phyloP scores from a whole-genome alignment of 2,888 invertebrate genomes.

The Spicauda simplicius region DNA sequence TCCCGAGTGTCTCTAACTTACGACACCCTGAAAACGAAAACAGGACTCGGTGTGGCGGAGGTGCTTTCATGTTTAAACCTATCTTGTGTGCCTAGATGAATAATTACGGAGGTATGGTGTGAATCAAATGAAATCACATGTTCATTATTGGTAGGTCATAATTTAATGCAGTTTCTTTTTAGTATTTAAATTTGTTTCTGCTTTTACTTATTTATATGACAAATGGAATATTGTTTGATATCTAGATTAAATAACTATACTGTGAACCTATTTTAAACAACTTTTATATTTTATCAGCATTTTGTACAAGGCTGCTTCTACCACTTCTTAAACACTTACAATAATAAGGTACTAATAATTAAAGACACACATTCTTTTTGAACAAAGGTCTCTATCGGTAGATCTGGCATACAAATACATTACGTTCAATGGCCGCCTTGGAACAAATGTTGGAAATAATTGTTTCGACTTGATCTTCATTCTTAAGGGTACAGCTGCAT shows the following conservation, averaged over 20 bases:
- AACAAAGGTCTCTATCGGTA: slow-evolving; percentile 13
- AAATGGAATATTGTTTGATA: slow-evolving; percentile 84
- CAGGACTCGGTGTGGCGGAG: too few species aligned
- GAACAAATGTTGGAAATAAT: not conserved
- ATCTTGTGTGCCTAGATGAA: not conserved
- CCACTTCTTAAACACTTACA: slow-evolving; percentile 57
- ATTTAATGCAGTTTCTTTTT: slow-evolving; percentile 83
- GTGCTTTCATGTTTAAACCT: not conserved
- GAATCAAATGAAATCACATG: slow-evolving; percentile 61
- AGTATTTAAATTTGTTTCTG: slow-evolving; percentile 80
- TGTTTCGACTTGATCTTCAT: not conserved
- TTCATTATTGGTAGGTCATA: slow-evolving; percentile 83
- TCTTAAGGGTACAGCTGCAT: slow-evolving; percentile 1
- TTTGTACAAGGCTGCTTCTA: slow-evolving; percentile 73
- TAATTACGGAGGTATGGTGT: slow-evolving; percentile 1
- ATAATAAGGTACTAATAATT: slow-evolving; percentile 62
- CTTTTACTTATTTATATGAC: slow-evolving; percentile 83
- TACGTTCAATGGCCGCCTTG: not conserved
- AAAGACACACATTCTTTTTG: slow-evolving; percentile 44
- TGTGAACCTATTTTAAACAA: slow-evolving; percentile 83
- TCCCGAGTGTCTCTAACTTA: too few species aligned
- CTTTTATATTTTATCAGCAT: slow-evolving; percentile 81
- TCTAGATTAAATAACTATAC: slow-evolving; percentile 81
- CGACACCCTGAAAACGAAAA: too few species aligned
- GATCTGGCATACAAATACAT: not conserved